phyloP scores from a whole-genome alignment of 2,113 vertebrate species.

The Mastomys natalensis region DNA sequence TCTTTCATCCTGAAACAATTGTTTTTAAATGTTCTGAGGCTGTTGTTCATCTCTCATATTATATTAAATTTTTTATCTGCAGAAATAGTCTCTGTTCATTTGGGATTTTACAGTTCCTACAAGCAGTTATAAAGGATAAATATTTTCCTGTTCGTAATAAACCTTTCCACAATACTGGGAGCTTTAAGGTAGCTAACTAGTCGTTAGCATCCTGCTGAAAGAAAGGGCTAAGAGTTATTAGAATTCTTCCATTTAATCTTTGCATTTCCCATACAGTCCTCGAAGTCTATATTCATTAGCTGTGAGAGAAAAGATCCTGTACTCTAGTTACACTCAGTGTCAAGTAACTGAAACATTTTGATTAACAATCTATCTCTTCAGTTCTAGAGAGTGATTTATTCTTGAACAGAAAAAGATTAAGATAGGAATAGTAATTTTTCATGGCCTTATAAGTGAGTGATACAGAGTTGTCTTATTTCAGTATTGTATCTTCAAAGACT shows the following conservation, averaged over 20 bases:
- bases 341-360: conserved; percentile 68
- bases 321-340: conserved; percentile 47
- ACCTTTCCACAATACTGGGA: conserved; percentile 37
- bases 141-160: conserved; percentile 36
- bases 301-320: conserved; percentile 5
- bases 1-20: conserved; percentile 63
- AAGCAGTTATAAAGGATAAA: conserved; percentile 55
- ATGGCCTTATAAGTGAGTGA: conserved; percentile 21
- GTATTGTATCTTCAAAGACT: conserved; percentile 27
- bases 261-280: conserved; percentile 39
- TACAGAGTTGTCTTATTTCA: conserved; percentile 69
- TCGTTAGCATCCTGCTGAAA: conserved; percentile 36
- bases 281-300: conserved; percentile 49
- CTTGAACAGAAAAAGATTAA: conserved; percentile 58
- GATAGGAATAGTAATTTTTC: conserved; percentile 68
- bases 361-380: conserved; percentile 70
- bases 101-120: conserved; percentile 59
- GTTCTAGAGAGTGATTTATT: conserved; percentile 48
- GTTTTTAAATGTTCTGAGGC: conserved; percentile 68
- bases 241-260: conserved; percentile 57
- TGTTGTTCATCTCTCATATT: conserved; percentile 54
- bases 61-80: conserved; percentile 62
- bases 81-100: conserved; percentile 65
- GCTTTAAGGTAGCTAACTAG: conserved; percentile 53
- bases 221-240: conserved; percentile 41